phyloP scores from a whole-genome alignment of 2,113 vertebrate species.

The Amazona vittata region DNA sequence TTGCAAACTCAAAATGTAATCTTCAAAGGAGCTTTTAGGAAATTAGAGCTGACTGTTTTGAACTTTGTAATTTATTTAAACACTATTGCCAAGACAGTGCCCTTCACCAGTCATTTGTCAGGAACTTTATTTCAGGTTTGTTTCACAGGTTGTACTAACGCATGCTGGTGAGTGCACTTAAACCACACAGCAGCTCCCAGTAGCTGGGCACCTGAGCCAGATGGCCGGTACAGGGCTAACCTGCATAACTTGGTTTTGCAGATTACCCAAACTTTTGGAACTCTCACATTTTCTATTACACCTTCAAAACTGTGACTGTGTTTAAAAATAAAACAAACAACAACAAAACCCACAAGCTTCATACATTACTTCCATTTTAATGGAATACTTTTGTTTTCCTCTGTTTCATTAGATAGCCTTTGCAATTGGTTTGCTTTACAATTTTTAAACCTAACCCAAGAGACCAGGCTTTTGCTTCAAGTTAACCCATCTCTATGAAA shows the following conservation, averaged over 20 bases:
- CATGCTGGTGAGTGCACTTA: not conserved
- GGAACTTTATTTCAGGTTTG: not conserved
- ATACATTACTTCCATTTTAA: not conserved
- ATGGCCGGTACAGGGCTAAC: not conserved
- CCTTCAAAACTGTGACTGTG: not conserved
- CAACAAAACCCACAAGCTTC: not conserved
- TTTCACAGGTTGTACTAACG: not conserved
- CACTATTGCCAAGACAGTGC: not conserved
- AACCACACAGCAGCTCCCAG: not conserved
- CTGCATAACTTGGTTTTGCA: not conserved
- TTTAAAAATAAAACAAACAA: not conserved
- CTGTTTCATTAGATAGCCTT: not conserved
- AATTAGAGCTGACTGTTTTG: not conserved
- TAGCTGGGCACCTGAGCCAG: not conserved
- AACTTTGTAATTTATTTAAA: not conserved
- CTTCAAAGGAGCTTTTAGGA: not conserved
- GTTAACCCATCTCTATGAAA: not conserved
- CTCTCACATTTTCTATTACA: not conserved
- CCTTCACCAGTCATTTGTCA: not conserved
- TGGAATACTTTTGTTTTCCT: not conserved
- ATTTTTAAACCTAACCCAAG: not conserved
- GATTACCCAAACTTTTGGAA: not conserved
- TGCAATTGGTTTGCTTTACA: not conserved
- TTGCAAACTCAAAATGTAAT: not conserved
- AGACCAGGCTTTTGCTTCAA: not conserved